Base-by-base conservation (phyloP, 2,888 invertebrate species). In the Leptinotarsa haldemani region DNA sequence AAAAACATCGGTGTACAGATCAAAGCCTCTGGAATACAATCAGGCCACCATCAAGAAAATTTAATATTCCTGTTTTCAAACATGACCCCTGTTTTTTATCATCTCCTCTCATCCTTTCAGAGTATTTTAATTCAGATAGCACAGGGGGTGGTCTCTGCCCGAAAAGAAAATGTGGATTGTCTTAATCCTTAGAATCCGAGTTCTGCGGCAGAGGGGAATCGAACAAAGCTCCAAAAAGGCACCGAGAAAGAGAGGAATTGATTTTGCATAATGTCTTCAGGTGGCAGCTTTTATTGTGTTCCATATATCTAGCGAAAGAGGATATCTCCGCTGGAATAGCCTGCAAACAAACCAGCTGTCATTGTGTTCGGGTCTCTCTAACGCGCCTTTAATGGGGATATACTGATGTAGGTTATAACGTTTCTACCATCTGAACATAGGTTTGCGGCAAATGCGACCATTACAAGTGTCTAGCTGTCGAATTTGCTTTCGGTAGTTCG, bases 201-300 rank as follows among this genome's bases (percentile, higher is more conserved):
- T 79, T 81, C 80, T 83, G 83, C 82, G 76, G 70, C 70, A 58
- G 82, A 79, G 82, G 83, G 84, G 82, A 81, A 82, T 81, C 80
- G 86, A 86, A 86, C 85, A 86, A 86, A 86, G 86, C 84, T 79
- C 73, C 74, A 69, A 68, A 74, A 72, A 66, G 82, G 75, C 74
- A 76, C 71, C 78, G 81, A 82, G 83, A 79, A 84, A 83, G 86
- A 86, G 83, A 85, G 84, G 88, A 88, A 88, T 88, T 88, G 88
- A 88, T 88, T 88, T 88, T 88, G 88, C 88, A 88, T 88, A 88
- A 88, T 87, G 88, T 88, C 86, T 87, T 85, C 87, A 87, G 87
- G 88, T 88, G 87, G 87, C 67, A 84, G 85, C 82, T 87, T 87
- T 87, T 87, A 87, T 87, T 87, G 87, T 87, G 85, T 84, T 85